Percentiles rank a stretch among this genome's conserved stretches.
Evolutionary conservation across 2,113 vertebrate species (phyloP).

Genomic region (Crotalus helleri): DNA sequence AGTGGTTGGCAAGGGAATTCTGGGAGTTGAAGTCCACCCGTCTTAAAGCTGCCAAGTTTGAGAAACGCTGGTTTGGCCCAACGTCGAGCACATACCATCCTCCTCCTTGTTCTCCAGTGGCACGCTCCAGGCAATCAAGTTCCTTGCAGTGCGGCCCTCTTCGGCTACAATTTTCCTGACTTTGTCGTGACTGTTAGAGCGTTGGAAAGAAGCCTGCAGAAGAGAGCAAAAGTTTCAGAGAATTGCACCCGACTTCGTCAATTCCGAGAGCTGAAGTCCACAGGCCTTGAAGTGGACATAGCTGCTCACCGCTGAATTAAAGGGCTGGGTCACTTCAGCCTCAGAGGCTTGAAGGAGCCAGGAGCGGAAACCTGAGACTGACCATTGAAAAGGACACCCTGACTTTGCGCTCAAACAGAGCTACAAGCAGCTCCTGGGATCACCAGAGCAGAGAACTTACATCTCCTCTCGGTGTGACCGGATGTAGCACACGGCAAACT

Average conservation of each 20-base stretch:
- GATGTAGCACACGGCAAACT: background rate
- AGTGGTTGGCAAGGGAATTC: background rate
- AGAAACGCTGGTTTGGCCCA: background rate
- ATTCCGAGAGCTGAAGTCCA: background rate
- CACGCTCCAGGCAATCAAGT: constrained; percentile 96
- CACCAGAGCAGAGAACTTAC: background rate
- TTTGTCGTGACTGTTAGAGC: constrained; percentile 97
- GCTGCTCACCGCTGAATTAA: background rate
- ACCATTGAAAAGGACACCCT: background rate
- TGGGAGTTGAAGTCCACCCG: background rate
- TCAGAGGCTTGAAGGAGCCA: background rate
- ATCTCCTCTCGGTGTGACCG: background rate
- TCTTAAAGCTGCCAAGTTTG: background rate
- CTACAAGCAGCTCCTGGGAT: background rate
- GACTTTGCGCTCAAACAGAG: too few relatives aligned
- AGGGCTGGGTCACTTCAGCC: background rate
- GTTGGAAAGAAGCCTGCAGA: constrained; percentile 89
- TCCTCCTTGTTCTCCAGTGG: constrained; percentile 93
- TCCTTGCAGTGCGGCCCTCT: constrained; percentile 93
- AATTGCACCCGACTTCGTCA: background rate
- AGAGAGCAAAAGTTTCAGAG: constrained; percentile 15
- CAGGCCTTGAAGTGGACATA: background rate
- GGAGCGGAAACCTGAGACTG: background rate
- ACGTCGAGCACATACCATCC: constrained; percentile 75
- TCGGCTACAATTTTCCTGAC: constrained; percentile 96